phyloP scores from a whole-genome alignment of 2,113 vertebrate species.

The Sapayoa aenigma region DNA sequence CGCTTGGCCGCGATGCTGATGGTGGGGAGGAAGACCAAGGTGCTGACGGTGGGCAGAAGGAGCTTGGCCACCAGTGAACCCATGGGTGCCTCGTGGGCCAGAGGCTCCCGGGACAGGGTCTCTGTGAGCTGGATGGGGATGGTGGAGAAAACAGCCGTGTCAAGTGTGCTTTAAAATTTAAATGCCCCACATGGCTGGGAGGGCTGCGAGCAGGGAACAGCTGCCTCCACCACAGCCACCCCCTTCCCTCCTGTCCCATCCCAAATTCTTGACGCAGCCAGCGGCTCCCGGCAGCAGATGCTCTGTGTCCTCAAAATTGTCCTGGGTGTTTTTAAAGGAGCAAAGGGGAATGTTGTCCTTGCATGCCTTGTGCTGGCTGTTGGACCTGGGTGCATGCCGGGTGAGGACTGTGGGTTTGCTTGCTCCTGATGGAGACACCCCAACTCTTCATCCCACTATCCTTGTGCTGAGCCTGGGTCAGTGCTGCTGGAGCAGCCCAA shows the following conservation, averaged over 20 bases:
- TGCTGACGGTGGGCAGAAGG: constrained; percentile 91
- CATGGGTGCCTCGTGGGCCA: constrained; percentile 65
- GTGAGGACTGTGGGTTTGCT: not conserved
- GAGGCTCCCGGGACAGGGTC: fast-evolving
- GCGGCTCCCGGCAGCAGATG: not conserved
- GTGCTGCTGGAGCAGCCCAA: not conserved
- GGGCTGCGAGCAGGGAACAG: not conserved
- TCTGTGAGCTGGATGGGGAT: not conserved
- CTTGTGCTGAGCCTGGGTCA: fast-evolving
- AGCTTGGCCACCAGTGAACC: constrained; percentile 90
- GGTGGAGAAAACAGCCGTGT: constrained; percentile 63
- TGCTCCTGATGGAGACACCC: not conserved
- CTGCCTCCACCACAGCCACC: not conserved
- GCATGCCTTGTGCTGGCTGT: not conserved
- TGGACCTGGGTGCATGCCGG: fast-evolving
- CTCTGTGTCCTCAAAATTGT: not conserved
- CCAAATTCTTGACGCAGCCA: not conserved
- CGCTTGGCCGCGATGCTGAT: constrained; percentile 89
- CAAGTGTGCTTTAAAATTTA: constrained; percentile 78
- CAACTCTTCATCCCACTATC: fast-evolving
- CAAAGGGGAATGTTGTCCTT: not conserved
- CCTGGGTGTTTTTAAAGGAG: not conserved
- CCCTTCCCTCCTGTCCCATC: not conserved
- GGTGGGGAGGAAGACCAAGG: constrained; percentile 88
- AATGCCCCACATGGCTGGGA: constrained; percentile 62